A percentile compares a stretch with the other conserved stretches of the same genome.
Conservation (phyloP, 2,113 vertebrate genomes). For the Empidonax traillii region DNA sequence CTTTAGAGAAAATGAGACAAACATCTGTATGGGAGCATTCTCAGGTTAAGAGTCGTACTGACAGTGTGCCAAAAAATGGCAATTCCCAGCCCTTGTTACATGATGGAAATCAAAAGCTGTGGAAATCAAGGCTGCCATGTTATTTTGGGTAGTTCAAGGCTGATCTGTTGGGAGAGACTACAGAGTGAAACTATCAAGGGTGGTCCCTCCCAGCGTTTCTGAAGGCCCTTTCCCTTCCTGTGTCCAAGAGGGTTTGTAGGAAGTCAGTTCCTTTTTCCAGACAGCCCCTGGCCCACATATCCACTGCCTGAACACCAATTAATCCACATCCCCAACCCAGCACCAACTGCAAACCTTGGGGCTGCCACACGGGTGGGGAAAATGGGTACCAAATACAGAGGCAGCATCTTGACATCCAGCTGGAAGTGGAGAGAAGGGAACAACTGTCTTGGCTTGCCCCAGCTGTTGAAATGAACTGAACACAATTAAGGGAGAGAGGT, state of each 20-base stretch:
- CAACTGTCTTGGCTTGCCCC: background rate
- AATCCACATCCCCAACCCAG: background rate
- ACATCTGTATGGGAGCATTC: constrained; percentile 3
- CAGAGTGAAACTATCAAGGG: background rate
- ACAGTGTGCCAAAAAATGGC: background rate
- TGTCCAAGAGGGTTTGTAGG: background rate
- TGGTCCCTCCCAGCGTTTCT: background rate
- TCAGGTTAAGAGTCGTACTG: background rate
- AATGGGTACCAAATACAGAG: background rate
- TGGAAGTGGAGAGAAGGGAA: constrained; percentile 22
- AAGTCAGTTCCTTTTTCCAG: background rate
- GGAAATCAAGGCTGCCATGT: background rate
- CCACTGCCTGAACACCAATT: background rate
- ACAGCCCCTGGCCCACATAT: background rate
- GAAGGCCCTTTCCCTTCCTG: background rate
- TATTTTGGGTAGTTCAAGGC: background rate
- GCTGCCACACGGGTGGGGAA: constrained; percentile 8
- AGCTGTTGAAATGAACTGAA: background rate
- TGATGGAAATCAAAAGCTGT: background rate
- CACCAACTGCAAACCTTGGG: background rate
- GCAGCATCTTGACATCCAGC: background rate
- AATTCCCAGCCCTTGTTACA: background rate
- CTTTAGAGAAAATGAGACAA: constrained; percentile 8
- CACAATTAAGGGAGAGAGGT: background rate
- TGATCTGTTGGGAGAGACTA: background rate